Conservation (phyloP, 2,797 vertebrate species). For the Nyctibius grandis region DNA sequence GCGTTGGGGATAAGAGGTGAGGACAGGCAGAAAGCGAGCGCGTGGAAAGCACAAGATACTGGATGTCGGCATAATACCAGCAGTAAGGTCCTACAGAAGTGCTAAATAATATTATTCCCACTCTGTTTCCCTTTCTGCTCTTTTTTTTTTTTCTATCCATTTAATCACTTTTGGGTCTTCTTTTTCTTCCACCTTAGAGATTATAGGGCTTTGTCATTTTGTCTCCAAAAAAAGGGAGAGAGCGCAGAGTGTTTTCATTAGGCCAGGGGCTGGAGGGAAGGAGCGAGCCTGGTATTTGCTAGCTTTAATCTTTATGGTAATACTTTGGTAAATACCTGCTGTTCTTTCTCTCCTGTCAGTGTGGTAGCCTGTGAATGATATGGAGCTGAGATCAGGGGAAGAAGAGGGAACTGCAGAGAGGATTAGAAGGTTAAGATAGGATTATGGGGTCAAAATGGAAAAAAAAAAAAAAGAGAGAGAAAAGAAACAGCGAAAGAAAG, state of each 20-base stretch:
- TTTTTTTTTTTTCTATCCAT: slow-evolving; percentile 11
- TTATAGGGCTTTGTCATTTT: slow-evolving; percentile 60
- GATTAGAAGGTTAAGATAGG: slow-evolving; percentile 69
- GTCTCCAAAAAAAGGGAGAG: slow-evolving; percentile 4
- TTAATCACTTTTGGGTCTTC: slow-evolving; percentile 20
- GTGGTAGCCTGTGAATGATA: slow-evolving; percentile 62
- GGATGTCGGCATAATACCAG: accelerated
- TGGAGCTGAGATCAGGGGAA: slow-evolving; percentile 32
- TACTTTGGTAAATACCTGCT: slow-evolving; percentile 54
- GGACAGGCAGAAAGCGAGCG: not conserved
- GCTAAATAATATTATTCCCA: not conserved
- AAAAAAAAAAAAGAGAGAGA: not conserved
- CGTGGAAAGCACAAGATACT: not conserved
- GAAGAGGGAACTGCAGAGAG: slow-evolving; percentile 44
- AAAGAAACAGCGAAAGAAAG: slow-evolving; percentile 35
- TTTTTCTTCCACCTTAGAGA: slow-evolving; percentile 30
- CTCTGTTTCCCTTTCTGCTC: slow-evolving; percentile 13
- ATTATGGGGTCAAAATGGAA: slow-evolving; percentile 46
- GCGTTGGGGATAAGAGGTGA: not conserved
- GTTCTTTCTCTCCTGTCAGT: slow-evolving; percentile 44
- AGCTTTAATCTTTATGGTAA: slow-evolving; percentile 56
- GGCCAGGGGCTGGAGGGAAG: not conserved
- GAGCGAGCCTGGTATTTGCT: not conserved
- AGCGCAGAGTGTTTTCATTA: slow-evolving; percentile 10
- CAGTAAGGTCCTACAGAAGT: not conserved